These are phyloP conservation scores for Triplophysa yarkandensis DNA, from an alignment of 2,797 vertebrate species.

Conservation along the genomic window DNA sequence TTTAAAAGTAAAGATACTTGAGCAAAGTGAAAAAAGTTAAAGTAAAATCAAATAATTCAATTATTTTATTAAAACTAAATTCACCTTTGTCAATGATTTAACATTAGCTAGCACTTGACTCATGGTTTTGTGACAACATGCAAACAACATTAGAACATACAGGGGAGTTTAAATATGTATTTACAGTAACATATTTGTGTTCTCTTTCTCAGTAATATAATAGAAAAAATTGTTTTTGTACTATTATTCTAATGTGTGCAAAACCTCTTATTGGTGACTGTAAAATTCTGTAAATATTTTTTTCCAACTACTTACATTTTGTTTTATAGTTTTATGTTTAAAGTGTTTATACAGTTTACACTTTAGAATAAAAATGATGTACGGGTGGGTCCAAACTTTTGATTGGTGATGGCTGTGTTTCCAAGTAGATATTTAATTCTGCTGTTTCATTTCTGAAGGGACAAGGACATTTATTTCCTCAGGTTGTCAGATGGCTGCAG, in stretches of 20 bases:
- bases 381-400: neutral
- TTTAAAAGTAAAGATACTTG: too few species aligned
- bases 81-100: too few species aligned
- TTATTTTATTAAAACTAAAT: too few species aligned
- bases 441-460: neutral
- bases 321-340: neutral
- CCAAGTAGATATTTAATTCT: neutral
- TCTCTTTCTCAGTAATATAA: too few species aligned
- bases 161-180: neutral
- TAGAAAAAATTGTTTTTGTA: neutral
- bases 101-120: too few species aligned
- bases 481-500: constrained; percentile 11
- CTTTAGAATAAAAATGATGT: neutral
- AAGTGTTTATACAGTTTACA: neutral
- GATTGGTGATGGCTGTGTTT: neutral
- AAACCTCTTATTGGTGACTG: neutral
- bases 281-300: neutral
- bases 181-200: neutral
- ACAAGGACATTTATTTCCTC: constrained; percentile 36
- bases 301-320: too few species aligned
- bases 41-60: too few species aligned
- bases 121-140: too few species aligned
- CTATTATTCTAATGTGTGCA: neutral
- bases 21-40: too few species aligned
- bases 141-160: too few species aligned